These are phyloP conservation scores for Mercenaria mercenaria DNA, from an alignment of 1,140 invertebrate species.

Conservation along the genomic window DNA sequence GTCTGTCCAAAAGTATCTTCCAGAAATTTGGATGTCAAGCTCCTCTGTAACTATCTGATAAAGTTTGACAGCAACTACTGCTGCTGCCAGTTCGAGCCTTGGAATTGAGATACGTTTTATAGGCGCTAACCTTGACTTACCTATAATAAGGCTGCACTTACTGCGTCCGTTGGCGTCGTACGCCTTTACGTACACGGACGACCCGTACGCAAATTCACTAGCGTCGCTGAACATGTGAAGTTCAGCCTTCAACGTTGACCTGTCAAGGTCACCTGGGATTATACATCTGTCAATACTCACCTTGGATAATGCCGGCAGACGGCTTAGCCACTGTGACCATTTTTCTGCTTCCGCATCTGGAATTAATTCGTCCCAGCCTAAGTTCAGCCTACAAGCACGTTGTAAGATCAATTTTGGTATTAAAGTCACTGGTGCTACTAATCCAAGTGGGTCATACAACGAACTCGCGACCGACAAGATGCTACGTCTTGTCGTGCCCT, in stretches of 20 bases:
- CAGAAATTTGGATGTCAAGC: conserved; percentile 38
- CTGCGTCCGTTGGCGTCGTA: conserved; percentile 40
- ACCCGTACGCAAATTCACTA: conserved; percentile 46
- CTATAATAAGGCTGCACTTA: conserved; percentile 63
- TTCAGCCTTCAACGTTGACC: background rate
- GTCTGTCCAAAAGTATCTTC: conserved; percentile 61
- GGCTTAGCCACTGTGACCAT: conserved; percentile 50
- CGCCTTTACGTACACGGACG: conserved; percentile 73
- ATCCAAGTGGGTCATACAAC: conserved; percentile 78
- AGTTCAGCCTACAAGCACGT: conserved; percentile 39
- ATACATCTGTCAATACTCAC: conserved; percentile 52
- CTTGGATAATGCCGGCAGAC: conserved; percentile 13
- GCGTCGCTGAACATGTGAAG: conserved; percentile 62
- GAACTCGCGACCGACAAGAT: conserved; percentile 57
- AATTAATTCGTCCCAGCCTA: conserved; percentile 68
- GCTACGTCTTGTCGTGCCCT: conserved; percentile 42
- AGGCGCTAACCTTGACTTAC: conserved; percentile 64
- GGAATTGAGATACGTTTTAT: conserved; percentile 63
- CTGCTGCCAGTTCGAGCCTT: conserved; percentile 64
- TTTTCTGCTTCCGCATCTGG: conserved; percentile 7
- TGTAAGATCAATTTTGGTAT: conserved; percentile 62
- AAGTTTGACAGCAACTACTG: conserved; percentile 58
- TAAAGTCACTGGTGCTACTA: conserved; percentile 64
- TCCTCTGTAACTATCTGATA: conserved; percentile 14
- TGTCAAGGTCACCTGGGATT: conserved; percentile 33